Evolutionary conservation across 1,140 invertebrate genomes (phyloP), one percentile per base, ranked within the genome.

Genomic region (Bombus sylvicola): DNA sequence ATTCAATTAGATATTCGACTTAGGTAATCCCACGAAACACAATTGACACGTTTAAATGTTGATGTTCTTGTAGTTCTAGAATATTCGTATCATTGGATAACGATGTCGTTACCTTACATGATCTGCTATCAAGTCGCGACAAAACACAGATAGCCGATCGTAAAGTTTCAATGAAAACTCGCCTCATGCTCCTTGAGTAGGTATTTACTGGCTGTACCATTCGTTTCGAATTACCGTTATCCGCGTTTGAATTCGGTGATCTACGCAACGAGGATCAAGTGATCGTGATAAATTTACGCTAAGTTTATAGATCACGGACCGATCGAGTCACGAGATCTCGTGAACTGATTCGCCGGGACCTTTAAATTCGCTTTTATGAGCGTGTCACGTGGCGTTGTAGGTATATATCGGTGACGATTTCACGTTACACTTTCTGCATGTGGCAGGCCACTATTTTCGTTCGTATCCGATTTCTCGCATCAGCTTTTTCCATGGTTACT

Each of bases 391-490:
- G 37, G 15, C 13, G 25, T 77, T 62, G 18, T 39, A 37, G 22
- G 22, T 34, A 43, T 43, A 15, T 57, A 13, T 37, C 57, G 57
- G 22, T 47, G 57, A 66, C 73, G 37, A 68, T 76, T 77, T 83
- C 81, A 66, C 62, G 81, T 69, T 66, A 68, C 64, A 76, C 68
- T 73, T 73, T 81, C 80, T 62, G 78, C 64, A 1, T 69, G 53
- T 69, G n/a, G 34, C 78, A 69, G 34, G 9, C 43, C 78, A 69
- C 78, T 71, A 53, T 80, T 80, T 80, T 80, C 78, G 66, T 47
- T 47, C 34, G 53, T 79, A 53, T 64, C 73, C 81, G 73, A 83
- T 84, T 84, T 79, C 83, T 59, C 82, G 75, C 64, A 43, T 59
- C 75, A 41, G 77, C 74, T 31, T 85, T 85, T 85, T 85, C 75